Conservation (phyloP, 2,888 invertebrate species). For the Drosophila borborema region DNA sequence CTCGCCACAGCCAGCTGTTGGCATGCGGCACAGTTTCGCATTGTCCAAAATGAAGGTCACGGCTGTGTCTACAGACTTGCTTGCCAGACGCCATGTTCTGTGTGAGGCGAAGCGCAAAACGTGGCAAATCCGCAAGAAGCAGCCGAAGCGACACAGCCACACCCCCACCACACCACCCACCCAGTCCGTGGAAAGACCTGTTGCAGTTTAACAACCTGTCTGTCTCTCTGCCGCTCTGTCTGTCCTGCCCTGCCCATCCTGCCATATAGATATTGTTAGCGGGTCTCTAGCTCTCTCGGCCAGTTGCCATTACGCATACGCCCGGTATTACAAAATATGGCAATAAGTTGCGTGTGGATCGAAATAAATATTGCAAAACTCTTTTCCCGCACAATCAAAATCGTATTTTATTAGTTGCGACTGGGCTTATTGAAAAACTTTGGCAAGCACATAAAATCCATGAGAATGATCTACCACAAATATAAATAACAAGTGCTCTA, state of each 20-base stretch:
- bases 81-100: constrained; percentile 37
- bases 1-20: background rate
- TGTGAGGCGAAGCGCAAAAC: constrained; percentile 39
- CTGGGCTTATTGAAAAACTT: constrained; percentile 70
- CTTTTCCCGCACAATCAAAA: constrained; percentile 28
- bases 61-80: constrained; percentile 41
- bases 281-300: background rate
- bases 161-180: background rate
- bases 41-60: constrained; percentile 56
- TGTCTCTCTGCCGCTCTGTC: background rate
- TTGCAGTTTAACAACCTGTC: constrained; percentile 39
- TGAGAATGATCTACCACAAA: background rate
- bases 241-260: background rate
- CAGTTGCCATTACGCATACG: constrained; percentile 2
- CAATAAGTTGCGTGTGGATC: constrained; percentile 13
- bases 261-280: background rate
- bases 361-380: constrained; percentile 28
- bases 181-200: constrained; percentile 32
- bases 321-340: constrained; percentile 29
- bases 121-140: constrained; percentile 49
- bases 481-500: background rate
- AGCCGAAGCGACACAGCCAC: constrained; percentile 10
- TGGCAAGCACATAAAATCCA: constrained; percentile 13
- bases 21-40: constrained; percentile 61
- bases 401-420: constrained; percentile 34